Evolutionary conservation across 2,888 invertebrate species (phyloP), one percentile per base, ranked within the genome.

Genomic region (Muschampia plurimacula): DNA sequence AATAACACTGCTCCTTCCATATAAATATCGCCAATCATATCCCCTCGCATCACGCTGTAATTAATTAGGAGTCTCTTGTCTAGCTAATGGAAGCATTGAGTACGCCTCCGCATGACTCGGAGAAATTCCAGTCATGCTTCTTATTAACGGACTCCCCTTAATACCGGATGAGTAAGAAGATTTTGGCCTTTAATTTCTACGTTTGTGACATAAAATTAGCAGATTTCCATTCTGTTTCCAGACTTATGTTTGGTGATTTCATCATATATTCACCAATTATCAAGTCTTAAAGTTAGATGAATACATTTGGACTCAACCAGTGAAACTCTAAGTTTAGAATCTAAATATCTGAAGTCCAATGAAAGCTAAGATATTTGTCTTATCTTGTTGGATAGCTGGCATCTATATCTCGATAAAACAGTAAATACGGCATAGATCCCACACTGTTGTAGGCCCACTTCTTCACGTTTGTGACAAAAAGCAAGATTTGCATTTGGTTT

Each of bases 11-110:
- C 32, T 13, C 12, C 39, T 46, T 36, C 55, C 13, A 41, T 12
- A 63, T 67, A 49, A 55, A 57, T 44, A 52, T 44, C 64, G 22
- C 59, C 59, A 73, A 65, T 62, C 10, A 22, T 62, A 66, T 28
- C 60, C 62, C n/a, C 65, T 65, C 10, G 32, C 72, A 72, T 39
- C 44, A 65, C 22, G 36, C 32, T 46, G 57, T 77, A 79, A 82
- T 83, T 84, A 84, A 86, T 86, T 82, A 83, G 78, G 62, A 71
- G 66, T 74, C 79, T 74, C 78, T 86, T 85, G 85, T 86, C 82
- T 82, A 72, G 71, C 77, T 87, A 86, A 87, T 87, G 86, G 86
- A 85, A 74, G 80, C 77, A 65, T 49, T 49, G 49, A 49, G 49
- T 49, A 46, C 46, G 3, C 13, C 46, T 12, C 13, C 12, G 46